These are phyloP conservation scores for Melanostoma mellinum DNA, from an alignment of 2,888 invertebrate species.

Conservation along the genomic window DNA sequence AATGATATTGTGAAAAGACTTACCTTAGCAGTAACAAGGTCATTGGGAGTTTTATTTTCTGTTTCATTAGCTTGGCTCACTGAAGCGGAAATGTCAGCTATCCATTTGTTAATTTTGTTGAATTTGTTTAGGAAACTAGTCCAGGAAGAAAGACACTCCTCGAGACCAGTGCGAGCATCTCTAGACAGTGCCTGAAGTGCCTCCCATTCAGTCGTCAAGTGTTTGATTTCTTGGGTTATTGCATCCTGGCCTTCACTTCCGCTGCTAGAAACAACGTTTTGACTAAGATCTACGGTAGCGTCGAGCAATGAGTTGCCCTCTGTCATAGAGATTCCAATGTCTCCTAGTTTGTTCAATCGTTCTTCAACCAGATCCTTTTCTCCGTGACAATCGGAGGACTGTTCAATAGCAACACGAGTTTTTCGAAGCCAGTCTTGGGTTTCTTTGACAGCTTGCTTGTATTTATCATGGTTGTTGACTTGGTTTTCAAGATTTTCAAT, in stretches of 20 bases:
- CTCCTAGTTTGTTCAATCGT: conserved; percentile 89
- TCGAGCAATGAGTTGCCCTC: conserved; percentile 89
- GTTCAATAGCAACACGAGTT: conserved; percentile 91
- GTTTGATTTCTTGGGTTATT: conserved; percentile 91
- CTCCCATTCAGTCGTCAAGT: conserved; percentile 92
- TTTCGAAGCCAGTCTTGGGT: conserved; percentile 93
- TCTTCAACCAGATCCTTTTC: conserved; percentile 90
- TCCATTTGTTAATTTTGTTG: conserved; percentile 89
- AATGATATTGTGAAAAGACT: conserved; percentile 77
- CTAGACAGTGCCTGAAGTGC: conserved; percentile 89
- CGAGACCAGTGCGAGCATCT: conserved; percentile 89
- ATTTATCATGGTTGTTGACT: conserved; percentile 93
- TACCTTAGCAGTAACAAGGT: conserved; percentile 89
- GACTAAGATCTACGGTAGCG: conserved; percentile 88
- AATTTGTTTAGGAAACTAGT: conserved; percentile 89
- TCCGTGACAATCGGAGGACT: conserved; percentile 93
- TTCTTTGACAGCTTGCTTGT: conserved; percentile 91
- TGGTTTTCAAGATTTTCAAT: conserved; percentile 90
- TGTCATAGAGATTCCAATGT: conserved; percentile 86
- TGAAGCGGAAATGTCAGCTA: conserved; percentile 87
- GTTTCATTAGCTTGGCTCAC: conserved; percentile 86
- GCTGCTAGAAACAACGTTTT: conserved; percentile 89
- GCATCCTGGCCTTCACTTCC: conserved; percentile 92
- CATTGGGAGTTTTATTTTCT: conserved; percentile 90
- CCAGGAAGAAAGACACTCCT: conserved; percentile 91